These are phyloP conservation scores for Scatophagus argus DNA, from an alignment of 2,113 vertebrate genomes.

Conservation along the genomic window DNA sequence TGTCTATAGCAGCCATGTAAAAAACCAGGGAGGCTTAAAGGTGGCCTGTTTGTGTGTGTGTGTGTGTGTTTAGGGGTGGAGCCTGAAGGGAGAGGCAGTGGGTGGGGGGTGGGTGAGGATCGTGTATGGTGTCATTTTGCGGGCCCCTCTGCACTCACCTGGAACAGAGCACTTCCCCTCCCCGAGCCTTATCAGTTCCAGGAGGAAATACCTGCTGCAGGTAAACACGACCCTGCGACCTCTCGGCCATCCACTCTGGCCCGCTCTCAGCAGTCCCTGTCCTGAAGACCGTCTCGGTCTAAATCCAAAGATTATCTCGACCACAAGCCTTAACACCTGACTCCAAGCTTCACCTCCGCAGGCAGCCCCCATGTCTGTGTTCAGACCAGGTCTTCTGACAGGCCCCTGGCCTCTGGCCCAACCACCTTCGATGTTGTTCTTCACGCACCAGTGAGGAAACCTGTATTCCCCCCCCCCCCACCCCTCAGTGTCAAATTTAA, in stretches of 20 bases:
- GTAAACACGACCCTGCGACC: slow-evolving; percentile 87
- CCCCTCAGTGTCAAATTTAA: slow-evolving; percentile 77
- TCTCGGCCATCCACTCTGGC: slow-evolving; percentile 75
- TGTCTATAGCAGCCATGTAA: neutral
- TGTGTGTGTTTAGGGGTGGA: slow-evolving; percentile 55
- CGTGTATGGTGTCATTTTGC: slow-evolving; percentile 80
- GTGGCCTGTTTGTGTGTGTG: slow-evolving; percentile 57
- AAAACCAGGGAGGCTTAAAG: slow-evolving; percentile 53
- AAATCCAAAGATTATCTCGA: slow-evolving; percentile 61
- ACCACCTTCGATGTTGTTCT: slow-evolving; percentile 73
- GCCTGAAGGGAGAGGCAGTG: slow-evolving; percentile 34
- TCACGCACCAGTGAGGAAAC: slow-evolving; percentile 67
- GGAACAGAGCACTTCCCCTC: slow-evolving; percentile 88
- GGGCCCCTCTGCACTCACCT: slow-evolving; percentile 85
- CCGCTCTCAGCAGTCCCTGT: slow-evolving; percentile 43
- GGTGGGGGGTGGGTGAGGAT: slow-evolving; percentile 38
- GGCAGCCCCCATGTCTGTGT: neutral
- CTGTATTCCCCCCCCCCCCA: slow-evolving; percentile 51
- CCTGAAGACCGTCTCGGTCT: slow-evolving; percentile 48
- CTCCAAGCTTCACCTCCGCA: slow-evolving; percentile 15
- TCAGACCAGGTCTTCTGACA: slow-evolving; percentile 38
- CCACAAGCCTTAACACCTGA: slow-evolving; percentile 12
- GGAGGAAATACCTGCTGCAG: slow-evolving; percentile 88
- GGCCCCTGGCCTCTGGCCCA: slow-evolving; percentile 15
- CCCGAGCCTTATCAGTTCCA: slow-evolving; percentile 84